Base-by-base conservation (phyloP, 2,888 invertebrate species). In the Itoplectis maculator region DNA sequence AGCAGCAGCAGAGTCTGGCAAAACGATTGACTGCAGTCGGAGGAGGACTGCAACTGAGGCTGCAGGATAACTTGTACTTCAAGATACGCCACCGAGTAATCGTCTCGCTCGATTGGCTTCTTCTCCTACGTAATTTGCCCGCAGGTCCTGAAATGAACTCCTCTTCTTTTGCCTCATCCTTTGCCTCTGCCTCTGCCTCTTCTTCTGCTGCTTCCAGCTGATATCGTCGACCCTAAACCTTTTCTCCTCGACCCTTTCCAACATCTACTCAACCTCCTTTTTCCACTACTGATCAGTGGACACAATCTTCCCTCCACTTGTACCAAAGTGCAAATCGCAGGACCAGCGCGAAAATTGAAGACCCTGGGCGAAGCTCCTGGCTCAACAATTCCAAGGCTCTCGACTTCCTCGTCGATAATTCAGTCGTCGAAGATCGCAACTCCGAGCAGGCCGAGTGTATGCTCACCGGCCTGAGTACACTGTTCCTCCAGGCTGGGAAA, bases 101-200 rank as follows among this genome's bases (percentile, higher is more conserved):
- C 78, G 82, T 82, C 56, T 82, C 82, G 82, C 78, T 78, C 82
- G 74, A 82, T 82, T 82, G 82, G 78, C 78, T 82, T 82, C 78
- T n/a, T 82, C 82, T 82, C 68, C 78, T 78, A 73, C 77, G 81
- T 81, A 81, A 81, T 77, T 81, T 81, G 59, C 77, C 81, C 59
- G 59, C 78, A 40, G 78, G 63, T 63, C 74, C 35, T 47, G 66
- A 69, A 70, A 65, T 40, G 42, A 68, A 56, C 40, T 66, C 49
- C 35, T 70, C 68, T 66, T 61, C 56, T 68, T 77, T 37, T 73
- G 65, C 56, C 42, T 59, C 61, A 29, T 54, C 9, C 61, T 35
- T 51, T 20, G 37, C 51, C 40, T 59, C 47, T 13, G 29, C 40
- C 13, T 66, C 15, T 15, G 47, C 45, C n/a, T 56, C 23, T 59